Evolutionary conservation across 2,888 invertebrate species (phyloP).

Genomic region (Calameuta pallipes): DNA sequence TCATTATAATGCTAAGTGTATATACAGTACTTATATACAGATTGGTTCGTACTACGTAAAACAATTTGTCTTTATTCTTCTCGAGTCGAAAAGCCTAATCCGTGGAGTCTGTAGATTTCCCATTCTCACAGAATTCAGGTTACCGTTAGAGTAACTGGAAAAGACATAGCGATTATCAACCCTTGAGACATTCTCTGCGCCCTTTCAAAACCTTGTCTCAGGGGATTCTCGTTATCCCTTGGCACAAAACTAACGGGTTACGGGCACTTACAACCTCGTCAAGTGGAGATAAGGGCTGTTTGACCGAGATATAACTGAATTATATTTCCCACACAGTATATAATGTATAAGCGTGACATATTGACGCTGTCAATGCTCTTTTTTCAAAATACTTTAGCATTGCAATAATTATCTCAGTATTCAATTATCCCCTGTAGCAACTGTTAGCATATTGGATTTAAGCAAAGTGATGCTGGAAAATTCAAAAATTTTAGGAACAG

Average conservation of each 20-base stretch:
- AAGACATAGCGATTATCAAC: slow-evolving; percentile 16
- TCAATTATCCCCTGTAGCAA: not conserved
- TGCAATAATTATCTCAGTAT: not conserved
- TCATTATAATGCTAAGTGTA: not conserved
- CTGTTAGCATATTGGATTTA: not conserved
- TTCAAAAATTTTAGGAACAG: not conserved
- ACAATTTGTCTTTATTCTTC: not conserved
- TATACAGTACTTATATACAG: not conserved
- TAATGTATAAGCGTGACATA: not conserved
- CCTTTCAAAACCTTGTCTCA: not conserved
- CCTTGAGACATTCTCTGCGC: slow-evolving; percentile 1
- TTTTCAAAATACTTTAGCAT: not conserved
- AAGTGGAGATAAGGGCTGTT: not conserved
- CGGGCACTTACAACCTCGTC: not conserved
- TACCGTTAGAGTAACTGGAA: not conserved
- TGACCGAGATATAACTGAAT: slow-evolving; percentile 1
- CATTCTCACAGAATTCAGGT: not conserved
- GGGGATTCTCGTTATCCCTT: not conserved
- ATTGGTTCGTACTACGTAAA: not conserved
- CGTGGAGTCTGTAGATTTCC: not conserved
- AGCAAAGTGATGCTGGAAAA: not conserved
- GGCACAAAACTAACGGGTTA: not conserved
- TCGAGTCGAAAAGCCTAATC: not conserved
- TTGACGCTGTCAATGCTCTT: not conserved
- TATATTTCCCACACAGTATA: not conserved